Conservation (phyloP, 2,888 invertebrate genomes). For the Machimus atricapillus region DNA sequence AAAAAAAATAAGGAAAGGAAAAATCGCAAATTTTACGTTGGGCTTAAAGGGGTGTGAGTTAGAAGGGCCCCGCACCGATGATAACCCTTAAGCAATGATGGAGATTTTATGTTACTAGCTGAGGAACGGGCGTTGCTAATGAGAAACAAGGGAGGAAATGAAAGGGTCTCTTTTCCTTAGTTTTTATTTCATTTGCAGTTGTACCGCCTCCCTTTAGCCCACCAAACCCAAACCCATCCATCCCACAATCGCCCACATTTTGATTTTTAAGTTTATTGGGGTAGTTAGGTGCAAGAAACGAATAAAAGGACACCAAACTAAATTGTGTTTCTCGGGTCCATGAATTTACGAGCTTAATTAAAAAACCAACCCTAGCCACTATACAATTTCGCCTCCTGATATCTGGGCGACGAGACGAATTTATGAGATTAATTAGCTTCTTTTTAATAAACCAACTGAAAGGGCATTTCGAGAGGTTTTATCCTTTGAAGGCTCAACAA, state of each 20-base stretch:
- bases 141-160: slow-evolving; percentile 41
- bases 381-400: slow-evolving; percentile 28
- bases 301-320: slow-evolving; percentile 38
- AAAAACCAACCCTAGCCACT: slow-evolving; percentile 42
- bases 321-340: slow-evolving; percentile 49
- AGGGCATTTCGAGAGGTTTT: not conserved
- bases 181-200: slow-evolving; percentile 38
- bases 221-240: not conserved
- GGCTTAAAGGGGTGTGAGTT: not conserved
- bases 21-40: slow-evolving; percentile 38
- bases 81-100: slow-evolving; percentile 39
- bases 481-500: not conserved
- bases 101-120: slow-evolving; percentile 36
- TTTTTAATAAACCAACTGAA: slow-evolving; percentile 33
- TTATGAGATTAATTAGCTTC: slow-evolving; percentile 38
- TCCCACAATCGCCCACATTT: not conserved
- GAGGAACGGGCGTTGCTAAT: slow-evolving; percentile 40
- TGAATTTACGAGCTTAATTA: slow-evolving; percentile 50
- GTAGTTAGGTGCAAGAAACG: slow-evolving; percentile 30
- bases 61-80: slow-evolving; percentile 20
- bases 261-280: slow-evolving; percentile 42
- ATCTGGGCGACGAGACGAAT: slow-evolving; percentile 39
- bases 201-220: not conserved
- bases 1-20: not conserved
- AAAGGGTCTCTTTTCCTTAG: slow-evolving; percentile 32